These are phyloP conservation scores for Eufriesea mexicana DNA, from an alignment of 1,140 invertebrate genomes.

Conservation along the genomic window DNA sequence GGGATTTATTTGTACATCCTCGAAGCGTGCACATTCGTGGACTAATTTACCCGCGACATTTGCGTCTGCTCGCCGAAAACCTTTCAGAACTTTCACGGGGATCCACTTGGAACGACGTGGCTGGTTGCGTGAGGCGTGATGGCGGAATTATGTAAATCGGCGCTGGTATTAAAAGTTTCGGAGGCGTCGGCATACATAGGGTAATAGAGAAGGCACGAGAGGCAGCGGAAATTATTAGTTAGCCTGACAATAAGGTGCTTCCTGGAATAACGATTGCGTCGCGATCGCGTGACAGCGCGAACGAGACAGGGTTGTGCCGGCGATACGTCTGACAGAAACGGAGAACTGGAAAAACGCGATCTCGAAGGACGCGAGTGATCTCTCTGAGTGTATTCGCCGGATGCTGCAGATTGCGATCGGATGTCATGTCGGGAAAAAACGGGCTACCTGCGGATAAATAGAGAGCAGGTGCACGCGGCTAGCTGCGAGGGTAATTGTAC, in stretches of 20 bases:
- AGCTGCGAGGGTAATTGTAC: conserved; percentile 49
- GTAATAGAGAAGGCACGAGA: not conserved
- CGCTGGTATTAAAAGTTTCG: not conserved
- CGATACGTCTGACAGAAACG: not conserved
- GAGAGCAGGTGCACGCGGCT: conserved; percentile 55
- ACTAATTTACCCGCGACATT: no score
- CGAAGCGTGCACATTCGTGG: no score
- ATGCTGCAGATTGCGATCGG: conserved; percentile 56
- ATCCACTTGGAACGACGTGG: no score
- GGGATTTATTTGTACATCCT: no score
- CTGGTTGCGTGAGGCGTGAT: not conserved
- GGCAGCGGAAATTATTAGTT: conserved; percentile 26
- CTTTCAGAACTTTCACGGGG: not conserved
- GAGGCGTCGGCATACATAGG: not conserved
- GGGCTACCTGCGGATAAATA: conserved; percentile 55
- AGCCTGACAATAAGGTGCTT: not conserved
- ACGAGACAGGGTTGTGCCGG: not conserved
- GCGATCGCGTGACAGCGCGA: not conserved
- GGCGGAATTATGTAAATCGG: not conserved
- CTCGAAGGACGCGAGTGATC: conserved; percentile 13
- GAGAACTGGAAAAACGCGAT: not conserved
- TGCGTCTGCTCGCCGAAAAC: not conserved
- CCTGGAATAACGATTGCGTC: not conserved
- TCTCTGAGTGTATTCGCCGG: conserved; percentile 5
- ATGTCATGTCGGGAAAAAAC: conserved; percentile 48